Evolutionary conservation across 2,113 vertebrate genomes (phyloP), one percentile per base, ranked within the genome.

Genomic region (Ictalurus furcatus): DNA sequence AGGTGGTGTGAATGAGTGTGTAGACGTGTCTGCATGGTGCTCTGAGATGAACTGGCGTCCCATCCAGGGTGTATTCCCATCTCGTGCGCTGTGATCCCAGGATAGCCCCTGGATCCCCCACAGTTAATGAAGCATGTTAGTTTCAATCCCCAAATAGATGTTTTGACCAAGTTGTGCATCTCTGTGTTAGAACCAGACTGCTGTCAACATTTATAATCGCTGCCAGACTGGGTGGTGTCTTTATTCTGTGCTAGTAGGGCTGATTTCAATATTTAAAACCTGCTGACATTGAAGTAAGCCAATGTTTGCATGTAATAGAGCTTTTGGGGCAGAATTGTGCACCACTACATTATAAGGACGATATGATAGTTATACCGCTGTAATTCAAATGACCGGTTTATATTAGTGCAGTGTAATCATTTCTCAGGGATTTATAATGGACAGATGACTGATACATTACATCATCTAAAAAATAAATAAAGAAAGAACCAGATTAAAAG

Each of bases 191-290:
- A 30, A 30, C 30, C 78, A 9, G 19, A 19, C 16, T 7, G 0
- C 6, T 58, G 78, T 81, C 52, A 81, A 30, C 78, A 80, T 80
- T 80, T 56, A 4, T 52, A 56, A 56, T 17, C 9, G 78, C 78
- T 80, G 78, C 48, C 78, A 56, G 78, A 81, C 78, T 81, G 28
- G 78, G 52, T 30, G 78, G 78, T 56, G 78, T 81, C 52, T 81
- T 7, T 30, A 9, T n/a, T 58, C 28, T 30, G 28, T 7, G 28
- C 52, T 81, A 11, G 14, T 56, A 81, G 52, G 78, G 78, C 14
- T 56, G 52, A 56, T 80, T 56, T 80, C 56, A 80, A 56, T 56
- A 30, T 54, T 56, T 7, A 54, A 52, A 52, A 44, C 73, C 34
- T 44, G 73, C 37, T 44, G 19, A 79, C 44, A 52, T 28, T n/a